Percentiles rank a stretch among this genome's conserved stretches.
phyloP scores from a whole-genome alignment of 2,113 vertebrate species.

The Upupa epops region DNA sequence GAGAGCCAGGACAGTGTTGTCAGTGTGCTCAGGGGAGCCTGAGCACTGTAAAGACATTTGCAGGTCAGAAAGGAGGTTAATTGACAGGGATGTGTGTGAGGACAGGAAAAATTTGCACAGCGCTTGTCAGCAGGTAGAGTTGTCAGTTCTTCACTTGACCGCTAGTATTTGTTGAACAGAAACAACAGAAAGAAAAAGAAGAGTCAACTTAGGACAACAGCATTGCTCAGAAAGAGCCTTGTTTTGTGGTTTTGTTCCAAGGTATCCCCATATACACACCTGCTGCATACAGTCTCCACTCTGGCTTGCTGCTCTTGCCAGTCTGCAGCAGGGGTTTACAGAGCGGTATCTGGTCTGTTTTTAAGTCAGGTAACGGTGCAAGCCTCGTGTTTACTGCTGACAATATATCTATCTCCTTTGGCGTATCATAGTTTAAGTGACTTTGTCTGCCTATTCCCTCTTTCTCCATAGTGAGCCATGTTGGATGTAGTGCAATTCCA shows the following conservation, averaged over 20 bases:
- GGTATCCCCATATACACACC: not conserved
- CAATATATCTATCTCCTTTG: not conserved
- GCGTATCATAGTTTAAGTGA: not conserved
- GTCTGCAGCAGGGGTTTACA: not conserved
- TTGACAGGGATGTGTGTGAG: constrained; percentile 39
- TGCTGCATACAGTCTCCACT: not conserved
- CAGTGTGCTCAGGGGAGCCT: not conserved
- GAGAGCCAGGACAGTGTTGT: not conserved
- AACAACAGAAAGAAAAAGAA: not conserved
- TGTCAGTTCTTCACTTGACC: constrained; percentile 27
- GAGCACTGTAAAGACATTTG: constrained; percentile 44
- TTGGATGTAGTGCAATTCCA: not conserved
- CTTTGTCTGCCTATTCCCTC: not conserved
- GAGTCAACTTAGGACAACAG: not conserved
- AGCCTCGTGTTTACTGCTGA: not conserved
- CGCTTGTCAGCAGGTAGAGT: constrained; percentile 26
- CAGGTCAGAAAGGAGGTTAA: constrained; percentile 65
- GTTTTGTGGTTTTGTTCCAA: not conserved
- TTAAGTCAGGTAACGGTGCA: not conserved
- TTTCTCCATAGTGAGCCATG: not conserved
- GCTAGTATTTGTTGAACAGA: constrained; percentile 20
- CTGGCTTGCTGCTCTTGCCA: fast-evolving
- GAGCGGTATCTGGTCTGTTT: not conserved
- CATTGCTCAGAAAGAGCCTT: not conserved
- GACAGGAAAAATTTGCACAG: constrained; percentile 38